phyloP scores from a whole-genome alignment of 2,113 vertebrate genomes.

The Entomyzon cyanotis region DNA sequence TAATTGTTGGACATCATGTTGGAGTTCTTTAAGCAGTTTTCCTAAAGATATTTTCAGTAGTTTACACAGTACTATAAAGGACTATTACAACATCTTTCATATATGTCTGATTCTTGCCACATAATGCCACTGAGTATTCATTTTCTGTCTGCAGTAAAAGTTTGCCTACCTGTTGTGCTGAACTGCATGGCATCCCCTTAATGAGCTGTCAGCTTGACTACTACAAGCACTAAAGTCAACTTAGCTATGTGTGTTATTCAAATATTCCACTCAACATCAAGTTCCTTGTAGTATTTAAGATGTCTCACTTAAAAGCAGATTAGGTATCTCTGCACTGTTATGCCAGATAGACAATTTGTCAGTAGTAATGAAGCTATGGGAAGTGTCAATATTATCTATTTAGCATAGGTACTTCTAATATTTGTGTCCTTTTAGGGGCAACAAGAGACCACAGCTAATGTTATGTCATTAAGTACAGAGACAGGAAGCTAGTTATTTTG shows the following conservation, averaged over 20 bases:
- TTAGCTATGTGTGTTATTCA: neutral
- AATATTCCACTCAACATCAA: neutral
- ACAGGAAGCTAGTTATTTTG: neutral
- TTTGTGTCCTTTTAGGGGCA: neutral
- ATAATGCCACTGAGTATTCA: neutral
- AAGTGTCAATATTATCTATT: neutral
- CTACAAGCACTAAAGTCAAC: neutral
- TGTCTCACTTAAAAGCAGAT: neutral
- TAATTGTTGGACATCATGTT: neutral
- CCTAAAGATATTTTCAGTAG: neutral
- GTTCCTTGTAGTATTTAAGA: neutral
- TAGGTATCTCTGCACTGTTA: neutral
- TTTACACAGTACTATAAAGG: neutral
- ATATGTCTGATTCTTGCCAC: neutral
- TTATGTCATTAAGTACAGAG: neutral
- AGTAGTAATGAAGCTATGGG: neutral
- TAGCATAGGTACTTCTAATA: neutral
- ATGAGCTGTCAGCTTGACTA: neutral
- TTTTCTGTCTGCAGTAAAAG: neutral
- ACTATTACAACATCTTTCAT: neutral
- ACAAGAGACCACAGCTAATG: neutral
- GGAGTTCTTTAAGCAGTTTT: neutral
- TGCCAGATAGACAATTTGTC: neutral
- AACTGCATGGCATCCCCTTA: neutral
- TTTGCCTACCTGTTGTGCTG: neutral